A percentile compares a stretch with the other conserved stretches of the same genome.
phyloP scores from a whole-genome alignment of 2,113 vertebrate species.

The Aphelocoma coerulescens region DNA sequence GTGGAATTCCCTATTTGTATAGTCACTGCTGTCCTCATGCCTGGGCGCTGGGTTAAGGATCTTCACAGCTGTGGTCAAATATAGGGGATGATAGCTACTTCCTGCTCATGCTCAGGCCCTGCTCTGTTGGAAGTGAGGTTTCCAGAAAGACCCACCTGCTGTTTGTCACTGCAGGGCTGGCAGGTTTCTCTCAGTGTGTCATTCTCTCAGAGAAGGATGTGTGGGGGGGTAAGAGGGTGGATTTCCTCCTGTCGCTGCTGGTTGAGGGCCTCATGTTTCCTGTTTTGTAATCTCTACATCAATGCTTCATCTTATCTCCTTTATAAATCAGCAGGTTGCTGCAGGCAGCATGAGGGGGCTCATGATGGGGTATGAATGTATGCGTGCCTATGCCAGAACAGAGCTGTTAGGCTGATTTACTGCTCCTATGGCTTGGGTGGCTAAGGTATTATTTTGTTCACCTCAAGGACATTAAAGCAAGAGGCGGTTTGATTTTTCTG shows the following conservation, averaged over 20 bases:
- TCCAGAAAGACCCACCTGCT: constrained; percentile 32
- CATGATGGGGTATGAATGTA: background rate
- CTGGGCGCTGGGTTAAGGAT: background rate
- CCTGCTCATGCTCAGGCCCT: background rate
- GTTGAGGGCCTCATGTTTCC: constrained; percentile 65
- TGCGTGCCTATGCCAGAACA: background rate
- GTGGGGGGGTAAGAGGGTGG: background rate
- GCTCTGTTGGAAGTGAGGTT: background rate
- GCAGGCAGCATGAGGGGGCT: constrained; percentile 20
- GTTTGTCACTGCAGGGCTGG: background rate
- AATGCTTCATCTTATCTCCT: constrained; percentile 40
- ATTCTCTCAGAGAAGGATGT: constrained; percentile 37
- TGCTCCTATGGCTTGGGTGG: background rate
- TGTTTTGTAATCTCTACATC: constrained; percentile 70
- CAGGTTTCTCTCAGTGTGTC: background rate
- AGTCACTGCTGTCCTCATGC: background rate
- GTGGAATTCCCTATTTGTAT: background rate
- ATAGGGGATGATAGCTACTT: background rate
- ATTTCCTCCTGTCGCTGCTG: constrained; percentile 46
- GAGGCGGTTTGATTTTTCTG: background rate
- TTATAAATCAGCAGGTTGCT: constrained; percentile 24
- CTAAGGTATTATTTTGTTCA: background rate
- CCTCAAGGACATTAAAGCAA: background rate
- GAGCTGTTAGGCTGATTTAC: background rate
- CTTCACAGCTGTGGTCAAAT: background rate